Base-by-base conservation (phyloP, 2,888 invertebrate species). In the Melieria omissa region DNA sequence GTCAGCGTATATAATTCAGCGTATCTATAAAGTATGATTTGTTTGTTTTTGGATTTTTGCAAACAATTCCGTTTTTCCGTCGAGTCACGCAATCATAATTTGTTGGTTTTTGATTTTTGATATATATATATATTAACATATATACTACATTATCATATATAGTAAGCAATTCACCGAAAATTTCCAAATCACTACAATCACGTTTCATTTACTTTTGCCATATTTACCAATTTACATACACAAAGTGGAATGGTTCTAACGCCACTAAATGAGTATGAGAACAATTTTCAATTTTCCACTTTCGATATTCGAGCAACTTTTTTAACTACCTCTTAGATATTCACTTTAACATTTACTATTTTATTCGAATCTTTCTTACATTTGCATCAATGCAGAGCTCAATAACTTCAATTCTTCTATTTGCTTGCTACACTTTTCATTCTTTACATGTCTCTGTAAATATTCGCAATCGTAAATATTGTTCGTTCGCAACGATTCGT, bases 221-320 rank as follows among this genome's bases (percentile, higher is more conserved):
- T 29, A 29, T 29, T 29, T 29, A 29, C 29, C 29, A 29, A 29
- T 29, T 29, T 65, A 72, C 52, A 69, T 65, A 71, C 71, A 61
- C 49, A 67, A 83, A 85, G 85, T 82, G 86, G 86, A 83, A 80
- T 85, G 85, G 85, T 85, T 78, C 83, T 85, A 77, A 82, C 85
- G 79, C 85, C 85, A 81, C 86, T 85, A 79, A 85, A 85, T 84
- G 85, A 85, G 85, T 85, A 85, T 82, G 86, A 85, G 81, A 81
- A 65, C 62, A 52, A 55, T 62, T 70, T 70, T 49, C n/a, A 57
- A 45, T 58, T 29, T 58, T 58, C 14, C 7, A 29, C 58, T 29
- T 58, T 29, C 16, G 10, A 7, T 29, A 12, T 1, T 12, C 12
- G 49, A 10, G 49, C 9, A 10, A 12, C 49, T 10, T 49, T 1